Conservation (phyloP, 2,888 invertebrate species). For the Nomada flava region DNA sequence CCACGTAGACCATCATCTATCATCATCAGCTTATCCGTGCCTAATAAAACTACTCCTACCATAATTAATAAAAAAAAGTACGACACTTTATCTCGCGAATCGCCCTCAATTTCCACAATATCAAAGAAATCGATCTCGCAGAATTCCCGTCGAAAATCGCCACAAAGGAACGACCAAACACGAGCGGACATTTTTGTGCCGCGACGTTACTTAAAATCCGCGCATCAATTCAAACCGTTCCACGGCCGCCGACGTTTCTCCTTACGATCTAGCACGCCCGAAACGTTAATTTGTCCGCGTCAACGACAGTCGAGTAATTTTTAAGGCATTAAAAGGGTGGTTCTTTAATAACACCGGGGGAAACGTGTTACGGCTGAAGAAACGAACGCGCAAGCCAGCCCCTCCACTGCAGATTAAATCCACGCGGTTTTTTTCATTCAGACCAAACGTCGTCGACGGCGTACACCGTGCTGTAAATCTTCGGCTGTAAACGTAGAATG, state of each 20-base stretch:
- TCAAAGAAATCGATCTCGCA: no score
- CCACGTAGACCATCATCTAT: no score
- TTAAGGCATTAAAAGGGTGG: constrained; percentile 37
- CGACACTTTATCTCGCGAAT: not conserved
- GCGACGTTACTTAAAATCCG: no score
- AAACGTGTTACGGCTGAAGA: not conserved
- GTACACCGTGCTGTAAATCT: constrained; percentile 53
- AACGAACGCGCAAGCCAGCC: constrained; percentile 27
- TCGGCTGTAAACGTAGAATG: constrained; percentile 59
- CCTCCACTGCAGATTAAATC: constrained; percentile 57
- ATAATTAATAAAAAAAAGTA: not conserved
- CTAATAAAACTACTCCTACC: not conserved
- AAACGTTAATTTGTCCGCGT: constrained; percentile 38
- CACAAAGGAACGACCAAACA: not conserved
- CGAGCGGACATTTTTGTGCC: no score
- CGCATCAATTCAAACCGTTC: not conserved
- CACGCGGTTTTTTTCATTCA: constrained; percentile 57
- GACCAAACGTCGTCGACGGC: constrained; percentile 27
- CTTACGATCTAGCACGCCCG: not conserved
- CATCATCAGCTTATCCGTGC: no score
- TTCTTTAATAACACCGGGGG: constrained; percentile 33
- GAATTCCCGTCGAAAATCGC: not conserved
- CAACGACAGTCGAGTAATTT: constrained; percentile 41
- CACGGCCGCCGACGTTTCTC: not conserved
- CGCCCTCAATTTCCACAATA: not conserved